Base-by-base conservation (phyloP, 1,140 invertebrate species). In the Lamellibrachia luymesi region DNA sequence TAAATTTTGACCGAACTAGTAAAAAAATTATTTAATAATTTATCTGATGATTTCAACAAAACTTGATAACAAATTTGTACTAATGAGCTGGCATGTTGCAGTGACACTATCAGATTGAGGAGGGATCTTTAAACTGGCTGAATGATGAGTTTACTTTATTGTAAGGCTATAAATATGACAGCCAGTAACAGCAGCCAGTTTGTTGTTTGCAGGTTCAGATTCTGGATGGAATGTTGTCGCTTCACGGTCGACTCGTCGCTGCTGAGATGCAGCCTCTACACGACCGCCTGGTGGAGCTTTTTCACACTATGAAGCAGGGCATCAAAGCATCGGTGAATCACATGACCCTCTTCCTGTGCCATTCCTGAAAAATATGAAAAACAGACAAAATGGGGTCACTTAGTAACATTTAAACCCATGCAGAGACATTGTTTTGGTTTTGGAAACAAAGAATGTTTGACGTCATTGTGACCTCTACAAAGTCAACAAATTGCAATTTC, bases 191-290 rank as follows among this genome's bases (percentile, higher is more conserved):
- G 93, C 91, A 64, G 50, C 25, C n/a, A 17, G 91, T 93, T 92
- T 93, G 93, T 92, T 92, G 64, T 49, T 94, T 95, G 50, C 94
- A 97, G 96, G 94, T 97, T 52, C 95, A 97, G 93, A 97, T 99
- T 0, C 96, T 99, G 2, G 98, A 99, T 94, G 97, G 97, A 64
- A 98, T 98, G 1, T 95, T 99, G 0, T 96, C 97, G 22, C 95
- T 99, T 17, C 98, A 99, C 95, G 98, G 98, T 0, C 97, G 98
- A 94, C 96, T 99, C 80, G 98, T 98, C 2, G 98, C 98, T 0
- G 95, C 97, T 0, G 98, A 98, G 22, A 98, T 99, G 0, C 98
- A 98, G 93, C 98, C 98, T 2, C 95, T 99, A 51, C 98, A 99
- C 94, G 97, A 98, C 94, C 97, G 98, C 93, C 96, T 99, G 7